Evolutionary conservation across 2,888 invertebrate species (phyloP).

Genomic region (Nectonema munidae): DNA sequence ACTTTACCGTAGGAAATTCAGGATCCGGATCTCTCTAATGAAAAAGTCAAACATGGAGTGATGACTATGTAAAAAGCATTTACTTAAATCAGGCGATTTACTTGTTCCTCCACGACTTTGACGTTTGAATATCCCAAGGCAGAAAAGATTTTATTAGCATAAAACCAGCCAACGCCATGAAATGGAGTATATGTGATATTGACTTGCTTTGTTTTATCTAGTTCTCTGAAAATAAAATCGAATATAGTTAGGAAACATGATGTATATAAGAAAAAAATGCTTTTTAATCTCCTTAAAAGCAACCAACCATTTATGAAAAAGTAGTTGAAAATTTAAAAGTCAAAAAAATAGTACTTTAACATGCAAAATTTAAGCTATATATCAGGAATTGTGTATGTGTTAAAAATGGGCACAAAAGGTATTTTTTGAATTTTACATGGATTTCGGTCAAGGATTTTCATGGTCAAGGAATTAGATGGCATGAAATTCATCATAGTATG

Average conservation of each 20-base stretch:
- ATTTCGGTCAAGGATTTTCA: no score
- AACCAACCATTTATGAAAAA: no score
- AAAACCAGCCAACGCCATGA: conserved; percentile 75
- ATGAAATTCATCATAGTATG: no score
- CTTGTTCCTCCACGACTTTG: conserved; percentile 28
- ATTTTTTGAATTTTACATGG: no score
- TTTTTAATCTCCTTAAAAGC: no score
- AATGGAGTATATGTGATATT: conserved; percentile 65
- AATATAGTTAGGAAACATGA: neutral
- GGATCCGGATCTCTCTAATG: conserved; percentile 55
- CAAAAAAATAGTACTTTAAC: no score
- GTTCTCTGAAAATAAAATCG: conserved; percentile 17
- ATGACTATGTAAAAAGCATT: conserved; percentile 2
- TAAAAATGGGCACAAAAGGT: no score
- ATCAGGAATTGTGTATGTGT: no score
- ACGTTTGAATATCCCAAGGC: conserved; percentile 32
- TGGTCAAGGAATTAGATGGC: no score
- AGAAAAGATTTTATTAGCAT: conserved; percentile 39
- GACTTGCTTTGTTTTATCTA: conserved; percentile 24
- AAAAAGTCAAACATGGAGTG: conserved; percentile 1
- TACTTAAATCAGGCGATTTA: conserved; percentile 21
- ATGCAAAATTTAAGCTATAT: no score
- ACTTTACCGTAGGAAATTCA: conserved; percentile 75
- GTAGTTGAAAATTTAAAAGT: no score
- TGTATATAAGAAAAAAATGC: no score